These are phyloP conservation scores for Stegana nigrithorax DNA, from an alignment of 2,888 invertebrate genomes.

Conservation along the genomic window DNA sequence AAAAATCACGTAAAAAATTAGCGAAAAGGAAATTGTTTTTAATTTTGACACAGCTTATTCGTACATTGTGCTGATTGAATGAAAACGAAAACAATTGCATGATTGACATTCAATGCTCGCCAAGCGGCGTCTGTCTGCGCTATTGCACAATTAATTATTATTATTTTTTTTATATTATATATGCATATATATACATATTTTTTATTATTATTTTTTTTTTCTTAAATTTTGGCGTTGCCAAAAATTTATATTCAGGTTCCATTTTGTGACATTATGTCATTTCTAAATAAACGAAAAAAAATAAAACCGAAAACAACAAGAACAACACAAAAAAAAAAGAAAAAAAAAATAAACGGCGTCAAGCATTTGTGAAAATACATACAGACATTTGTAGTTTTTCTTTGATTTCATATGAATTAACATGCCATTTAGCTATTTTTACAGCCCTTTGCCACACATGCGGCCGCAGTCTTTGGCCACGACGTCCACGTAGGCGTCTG, in stretches of 20 bases:
- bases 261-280: constrained; percentile 39
- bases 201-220: no score
- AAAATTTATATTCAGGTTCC: constrained; percentile 31
- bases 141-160: constrained; percentile 33
- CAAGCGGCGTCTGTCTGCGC: constrained; percentile 30
- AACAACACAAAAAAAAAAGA: not conserved
- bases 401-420: not conserved
- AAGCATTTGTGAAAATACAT: no score
- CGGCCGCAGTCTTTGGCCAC: constrained; percentile 2
- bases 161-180: not conserved
- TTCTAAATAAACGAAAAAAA: constrained; percentile 20
- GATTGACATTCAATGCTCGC: constrained; percentile 34
- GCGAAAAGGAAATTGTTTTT: constrained; percentile 23
- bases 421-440: not conserved
- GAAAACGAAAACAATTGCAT: constrained; percentile 32
- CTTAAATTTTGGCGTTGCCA: constrained; percentile 33
- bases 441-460: constrained; percentile 8
- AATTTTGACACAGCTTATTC: not conserved
- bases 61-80: not conserved
- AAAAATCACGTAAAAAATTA: constrained; percentile 12
- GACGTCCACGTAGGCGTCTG: constrained; percentile 44
- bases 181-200: no score
- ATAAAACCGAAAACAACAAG: not conserved
- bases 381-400: no score
- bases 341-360: not conserved